Conservation (phyloP, 2,113 vertebrate species). For the Strigops habroptila region DNA sequence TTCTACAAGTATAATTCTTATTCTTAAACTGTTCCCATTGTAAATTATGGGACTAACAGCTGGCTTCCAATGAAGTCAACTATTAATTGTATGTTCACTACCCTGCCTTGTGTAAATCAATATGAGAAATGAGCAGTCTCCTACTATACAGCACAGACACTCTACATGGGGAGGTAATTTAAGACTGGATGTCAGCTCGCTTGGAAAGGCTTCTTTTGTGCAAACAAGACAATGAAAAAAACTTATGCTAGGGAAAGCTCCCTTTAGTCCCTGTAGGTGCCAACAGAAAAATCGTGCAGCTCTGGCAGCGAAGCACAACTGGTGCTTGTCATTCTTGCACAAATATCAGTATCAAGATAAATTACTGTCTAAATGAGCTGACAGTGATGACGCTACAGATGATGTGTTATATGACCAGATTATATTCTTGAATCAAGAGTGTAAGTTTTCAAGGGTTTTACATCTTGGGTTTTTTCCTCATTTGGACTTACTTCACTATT, state of each 20-base stretch:
- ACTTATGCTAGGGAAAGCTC: neutral
- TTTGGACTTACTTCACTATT: neutral
- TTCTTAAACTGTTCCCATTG: slow-evolving; percentile 58
- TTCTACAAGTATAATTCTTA: slow-evolving; percentile 64
- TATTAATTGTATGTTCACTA: slow-evolving; percentile 81
- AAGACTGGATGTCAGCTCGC: slow-evolving; percentile 67
- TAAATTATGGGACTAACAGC: slow-evolving; percentile 80
- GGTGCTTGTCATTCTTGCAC: neutral
- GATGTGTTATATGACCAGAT: neutral
- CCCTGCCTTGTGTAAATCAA: slow-evolving; percentile 77
- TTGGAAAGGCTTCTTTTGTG: slow-evolving; percentile 60
- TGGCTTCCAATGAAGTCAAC: slow-evolving; percentile 79
- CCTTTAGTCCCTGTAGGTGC: neutral
- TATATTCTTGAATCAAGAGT: neutral
- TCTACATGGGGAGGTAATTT: slow-evolving; percentile 70
- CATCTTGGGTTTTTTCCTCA: neutral
- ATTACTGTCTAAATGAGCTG: neutral
- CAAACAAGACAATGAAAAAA: slow-evolving; percentile 30
- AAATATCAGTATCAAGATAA: neutral
- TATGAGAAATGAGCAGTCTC: slow-evolving; percentile 73
- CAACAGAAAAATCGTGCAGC: neutral
- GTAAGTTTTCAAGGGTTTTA: neutral
- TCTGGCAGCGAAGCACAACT: neutral
- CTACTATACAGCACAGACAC: slow-evolving; percentile 58
- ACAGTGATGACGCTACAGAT: neutral